Evolutionary conservation across 2,113 vertebrate species (phyloP), one percentile per base, ranked within the genome.

Genomic region (Saccopteryx leptura): DNA sequence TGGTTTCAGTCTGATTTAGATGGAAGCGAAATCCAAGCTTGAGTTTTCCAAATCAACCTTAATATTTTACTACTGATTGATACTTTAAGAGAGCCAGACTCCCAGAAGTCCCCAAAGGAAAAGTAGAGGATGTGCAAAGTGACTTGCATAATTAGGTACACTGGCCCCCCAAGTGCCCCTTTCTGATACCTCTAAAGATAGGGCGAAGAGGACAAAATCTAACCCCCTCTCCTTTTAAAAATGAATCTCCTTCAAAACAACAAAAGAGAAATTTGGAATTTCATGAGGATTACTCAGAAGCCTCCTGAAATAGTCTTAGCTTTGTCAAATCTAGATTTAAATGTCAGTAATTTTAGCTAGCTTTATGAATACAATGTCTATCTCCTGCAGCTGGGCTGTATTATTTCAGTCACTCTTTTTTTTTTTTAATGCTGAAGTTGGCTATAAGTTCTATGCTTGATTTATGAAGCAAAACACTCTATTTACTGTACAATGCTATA

Each of bases 391-490:
- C 96, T 98, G 97, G 96, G 83, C 87, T 94, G 87, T 98, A 98
- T 98, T 98, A 98, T 97, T 98, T 97, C 97, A 94, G 86, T 90
- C 96, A 97, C 93, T 97, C 93, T 97, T 98, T 96, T 97, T 98
- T 97, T 88, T 98, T 96, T 97, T 98, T 97, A 86, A 96, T 97
- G 97, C 97, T 98, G 97, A 98, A 97, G 96, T 97, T 98, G 93
- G 93, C 97, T 97, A 95, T 98, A 98, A 97, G 96, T 98, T 97
- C 94, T 97, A 95, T 96, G 97, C 96, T 97, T 98, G 98, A 97
- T 97, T 97, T 97, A 98, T 93, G 96, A 97, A 98, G 96, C 98
- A 98, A 97, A 98, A 98, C 96, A 97, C 94, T 96, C 97, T 98
- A 98, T 97, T 98, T 98, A 96, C 97, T 96, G 96, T 94, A 97